phyloP scores from a whole-genome alignment of 2,797 vertebrate species.

The Cetoscarus ocellatus region DNA sequence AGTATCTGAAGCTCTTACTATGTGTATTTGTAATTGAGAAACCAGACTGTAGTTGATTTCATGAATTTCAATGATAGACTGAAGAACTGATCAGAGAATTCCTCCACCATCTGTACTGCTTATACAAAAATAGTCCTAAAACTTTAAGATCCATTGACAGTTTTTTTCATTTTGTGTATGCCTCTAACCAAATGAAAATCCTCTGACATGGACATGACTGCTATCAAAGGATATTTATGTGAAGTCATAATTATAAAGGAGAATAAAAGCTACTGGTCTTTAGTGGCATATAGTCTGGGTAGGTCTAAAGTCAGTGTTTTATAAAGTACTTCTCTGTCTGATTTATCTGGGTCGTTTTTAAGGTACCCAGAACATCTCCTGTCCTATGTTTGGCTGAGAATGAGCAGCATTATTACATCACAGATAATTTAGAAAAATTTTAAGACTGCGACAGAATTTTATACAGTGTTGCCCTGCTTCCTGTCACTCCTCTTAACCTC shows the following conservation, averaged over 20 bases:
- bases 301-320: conserved; percentile 16
- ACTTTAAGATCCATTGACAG: too few species aligned
- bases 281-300: conserved; percentile 17
- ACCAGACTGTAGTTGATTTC: background rate
- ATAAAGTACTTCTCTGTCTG: conserved; percentile 12
- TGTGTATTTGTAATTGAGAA: too few species aligned
- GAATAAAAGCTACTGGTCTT: conserved; percentile 11
- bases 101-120: too few species aligned
- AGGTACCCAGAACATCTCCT: conserved; percentile 1
- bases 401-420: background rate
- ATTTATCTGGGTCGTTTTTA: background rate
- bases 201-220: too few species aligned
- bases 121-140: too few species aligned
- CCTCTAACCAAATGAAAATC: too few species aligned
- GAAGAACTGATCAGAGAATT: too few species aligned
- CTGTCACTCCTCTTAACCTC: background rate
- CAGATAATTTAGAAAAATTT: background rate
- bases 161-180: too few species aligned
- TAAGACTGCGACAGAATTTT: background rate
- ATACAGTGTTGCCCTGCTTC: background rate
- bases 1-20: too few species aligned
- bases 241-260: too few species aligned
- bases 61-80: too few species aligned
- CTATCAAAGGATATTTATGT: too few species aligned
- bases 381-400: conserved; percentile 4